Percentiles rank a stretch among this genome's conserved stretches.
phyloP scores from a whole-genome alignment of 2,797 vertebrate species.

The Cossypha niveicapilla region DNA sequence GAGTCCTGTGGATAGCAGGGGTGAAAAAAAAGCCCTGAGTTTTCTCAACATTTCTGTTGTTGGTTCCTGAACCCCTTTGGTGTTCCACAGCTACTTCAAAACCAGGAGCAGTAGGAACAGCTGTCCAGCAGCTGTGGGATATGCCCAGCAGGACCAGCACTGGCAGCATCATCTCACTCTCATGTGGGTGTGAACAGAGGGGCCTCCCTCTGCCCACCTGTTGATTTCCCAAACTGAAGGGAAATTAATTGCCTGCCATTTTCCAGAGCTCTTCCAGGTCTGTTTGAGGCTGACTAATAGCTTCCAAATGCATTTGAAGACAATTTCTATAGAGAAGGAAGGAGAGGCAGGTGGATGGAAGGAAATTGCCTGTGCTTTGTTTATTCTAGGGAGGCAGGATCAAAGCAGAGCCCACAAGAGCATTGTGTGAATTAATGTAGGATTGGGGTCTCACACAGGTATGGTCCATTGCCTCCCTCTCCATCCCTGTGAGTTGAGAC shows the following conservation, averaged over 20 bases:
- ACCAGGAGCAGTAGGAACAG: neutral
- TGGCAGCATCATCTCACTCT: neutral
- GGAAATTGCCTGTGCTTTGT: neutral
- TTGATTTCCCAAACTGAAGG: neutral
- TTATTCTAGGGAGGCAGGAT: neutral
- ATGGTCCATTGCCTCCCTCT: neutral
- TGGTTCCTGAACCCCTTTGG: neutral
- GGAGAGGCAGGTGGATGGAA: neutral
- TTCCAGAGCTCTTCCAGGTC: neutral
- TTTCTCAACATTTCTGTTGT: neutral
- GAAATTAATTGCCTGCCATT: neutral
- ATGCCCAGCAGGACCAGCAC: accelerated
- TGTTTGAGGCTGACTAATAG: neutral
- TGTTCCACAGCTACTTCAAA: neutral
- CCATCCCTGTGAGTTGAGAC: neutral
- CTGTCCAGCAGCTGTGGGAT: neutral
- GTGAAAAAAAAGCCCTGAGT: accelerated
- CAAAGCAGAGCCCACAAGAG: neutral
- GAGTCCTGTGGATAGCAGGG: neutral
- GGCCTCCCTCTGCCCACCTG: neutral
- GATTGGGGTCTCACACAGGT: neutral
- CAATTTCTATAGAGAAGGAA: neutral
- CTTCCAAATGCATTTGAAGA: neutral
- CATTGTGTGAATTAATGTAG: neutral
- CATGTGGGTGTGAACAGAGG: neutral